Percentiles rank a stretch among this genome's conserved stretches.
phyloP scores from a whole-genome alignment of 2,113 vertebrate genomes.

The Garra rufa region DNA sequence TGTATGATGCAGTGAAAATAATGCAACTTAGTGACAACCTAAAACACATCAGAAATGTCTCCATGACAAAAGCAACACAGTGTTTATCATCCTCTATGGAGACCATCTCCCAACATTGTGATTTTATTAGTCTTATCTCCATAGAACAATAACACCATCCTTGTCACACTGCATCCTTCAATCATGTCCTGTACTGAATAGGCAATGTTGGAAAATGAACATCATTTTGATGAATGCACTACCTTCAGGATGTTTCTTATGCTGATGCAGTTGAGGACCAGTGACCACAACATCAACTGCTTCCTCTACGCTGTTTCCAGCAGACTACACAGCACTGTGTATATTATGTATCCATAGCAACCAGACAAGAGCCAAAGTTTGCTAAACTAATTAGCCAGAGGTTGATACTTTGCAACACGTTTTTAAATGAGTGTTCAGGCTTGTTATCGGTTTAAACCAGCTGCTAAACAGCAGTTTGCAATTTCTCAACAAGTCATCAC shows the following conservation, averaged over 20 bases:
- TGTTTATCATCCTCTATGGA: neutral
- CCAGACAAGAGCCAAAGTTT: neutral
- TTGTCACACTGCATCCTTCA: neutral
- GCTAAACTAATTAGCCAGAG: neutral
- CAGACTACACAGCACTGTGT: neutral
- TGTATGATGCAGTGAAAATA: too few relatives aligned
- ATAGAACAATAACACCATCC: neutral
- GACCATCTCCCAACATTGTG: too few relatives aligned
- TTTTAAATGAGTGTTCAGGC: neutral
- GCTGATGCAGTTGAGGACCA: neutral
- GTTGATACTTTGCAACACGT: neutral
- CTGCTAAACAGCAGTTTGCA: neutral
- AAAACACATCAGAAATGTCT: neutral
- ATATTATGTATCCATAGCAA: neutral
- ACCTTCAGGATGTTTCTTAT: slow-evolving; percentile 11
- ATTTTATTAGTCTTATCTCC: too few relatives aligned
- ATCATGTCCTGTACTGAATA: neutral
- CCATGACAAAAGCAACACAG: neutral
- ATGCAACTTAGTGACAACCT: neutral
- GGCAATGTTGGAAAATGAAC: neutral
- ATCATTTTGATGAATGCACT: neutral
- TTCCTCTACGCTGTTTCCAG: neutral
- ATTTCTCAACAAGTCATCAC: neutral
- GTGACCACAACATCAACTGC: too few relatives aligned
- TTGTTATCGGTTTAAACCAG: neutral